Percentiles rank a stretch among this genome's conserved stretches.
Evolutionary conservation across 2,888 invertebrate species (phyloP).

Genomic region (Coecobrya sp.): DNA sequence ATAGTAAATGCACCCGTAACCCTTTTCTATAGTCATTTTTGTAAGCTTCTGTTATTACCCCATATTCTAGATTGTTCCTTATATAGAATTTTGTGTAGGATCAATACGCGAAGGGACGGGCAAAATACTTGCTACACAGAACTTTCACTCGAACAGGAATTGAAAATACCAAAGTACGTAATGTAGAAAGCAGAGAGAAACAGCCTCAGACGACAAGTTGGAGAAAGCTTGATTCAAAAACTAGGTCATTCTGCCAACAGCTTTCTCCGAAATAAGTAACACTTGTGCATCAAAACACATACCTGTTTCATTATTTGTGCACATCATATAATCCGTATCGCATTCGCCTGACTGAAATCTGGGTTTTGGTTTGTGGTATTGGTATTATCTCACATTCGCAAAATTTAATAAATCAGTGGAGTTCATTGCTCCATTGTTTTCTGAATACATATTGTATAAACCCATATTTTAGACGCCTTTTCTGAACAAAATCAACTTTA

Average conservation of each 20-base stretch:
- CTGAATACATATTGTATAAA: no score
- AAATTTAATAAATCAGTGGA: constrained; percentile 26
- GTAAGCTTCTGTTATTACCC: neutral
- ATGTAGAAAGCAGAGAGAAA: neutral
- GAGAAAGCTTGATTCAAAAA: constrained; percentile 2
- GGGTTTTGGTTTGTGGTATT: constrained; percentile 8
- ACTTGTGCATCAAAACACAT: neutral
- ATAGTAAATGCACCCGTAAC: no score
- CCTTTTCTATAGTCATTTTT: neutral
- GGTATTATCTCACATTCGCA: neutral
- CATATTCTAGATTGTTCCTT: neutral
- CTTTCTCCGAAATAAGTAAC: constrained; percentile 17
- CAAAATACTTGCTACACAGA: constrained; percentile 3
- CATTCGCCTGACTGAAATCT: constrained; percentile 20
- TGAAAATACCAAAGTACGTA: neutral
- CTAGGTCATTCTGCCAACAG: neutral
- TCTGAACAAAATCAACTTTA: neutral
- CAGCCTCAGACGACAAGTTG: neutral
- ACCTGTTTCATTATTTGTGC: neutral
- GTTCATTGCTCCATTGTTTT: constrained; percentile 44
- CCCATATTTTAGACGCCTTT: no score
- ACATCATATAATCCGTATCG: neutral
- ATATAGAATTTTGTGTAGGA: constrained; percentile 11
- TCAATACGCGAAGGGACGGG: constrained; percentile 68
- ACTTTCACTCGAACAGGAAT: constrained; percentile 36